These are phyloP conservation scores for Siniperca chuatsi DNA, from an alignment of 2,113 vertebrate genomes.

Conservation along the genomic window DNA sequence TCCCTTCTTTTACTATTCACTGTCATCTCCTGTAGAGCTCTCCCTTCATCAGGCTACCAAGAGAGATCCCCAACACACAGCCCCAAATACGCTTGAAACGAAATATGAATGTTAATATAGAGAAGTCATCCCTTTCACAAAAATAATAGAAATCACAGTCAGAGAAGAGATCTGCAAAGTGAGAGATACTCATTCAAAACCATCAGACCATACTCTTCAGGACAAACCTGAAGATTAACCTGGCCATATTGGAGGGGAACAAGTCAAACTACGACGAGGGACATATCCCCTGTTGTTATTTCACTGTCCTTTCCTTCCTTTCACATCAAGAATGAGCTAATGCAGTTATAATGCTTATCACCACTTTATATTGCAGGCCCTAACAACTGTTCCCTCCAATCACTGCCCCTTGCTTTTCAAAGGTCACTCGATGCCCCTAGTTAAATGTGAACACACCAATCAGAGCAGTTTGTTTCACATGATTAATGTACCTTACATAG, in stretches of 20 bases:
- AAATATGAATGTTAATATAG: conserved; percentile 37
- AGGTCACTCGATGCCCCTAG: conserved; percentile 68
- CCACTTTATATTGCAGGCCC: not conserved
- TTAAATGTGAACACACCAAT: conserved; percentile 66
- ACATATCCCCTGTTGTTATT: not conserved
- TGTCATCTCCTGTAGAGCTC: conserved; percentile 60
- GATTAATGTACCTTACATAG: conserved; percentile 72
- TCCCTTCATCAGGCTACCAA: conserved; percentile 59
- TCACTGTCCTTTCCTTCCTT: not conserved
- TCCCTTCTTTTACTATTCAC: conserved; percentile 62
- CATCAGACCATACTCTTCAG: not conserved
- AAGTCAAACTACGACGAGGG: not conserved
- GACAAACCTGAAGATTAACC: conserved; percentile 3
- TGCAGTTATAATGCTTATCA: not conserved
- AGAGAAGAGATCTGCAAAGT: conserved; percentile 18
- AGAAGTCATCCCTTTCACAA: conserved; percentile 7
- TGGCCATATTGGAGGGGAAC: not conserved
- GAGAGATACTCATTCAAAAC: not conserved
- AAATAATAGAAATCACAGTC: conserved; percentile 27
- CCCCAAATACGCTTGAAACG: conserved; percentile 38
- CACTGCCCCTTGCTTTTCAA: conserved; percentile 32
- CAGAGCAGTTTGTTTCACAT: conserved; percentile 42
- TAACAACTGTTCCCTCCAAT: not conserved
- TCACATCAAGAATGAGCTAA: conserved; percentile 6
- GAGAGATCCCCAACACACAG: conserved; percentile 43